Base-by-base conservation (phyloP, 2,113 vertebrate genomes). In the Thamnophis sirtalis region DNA sequence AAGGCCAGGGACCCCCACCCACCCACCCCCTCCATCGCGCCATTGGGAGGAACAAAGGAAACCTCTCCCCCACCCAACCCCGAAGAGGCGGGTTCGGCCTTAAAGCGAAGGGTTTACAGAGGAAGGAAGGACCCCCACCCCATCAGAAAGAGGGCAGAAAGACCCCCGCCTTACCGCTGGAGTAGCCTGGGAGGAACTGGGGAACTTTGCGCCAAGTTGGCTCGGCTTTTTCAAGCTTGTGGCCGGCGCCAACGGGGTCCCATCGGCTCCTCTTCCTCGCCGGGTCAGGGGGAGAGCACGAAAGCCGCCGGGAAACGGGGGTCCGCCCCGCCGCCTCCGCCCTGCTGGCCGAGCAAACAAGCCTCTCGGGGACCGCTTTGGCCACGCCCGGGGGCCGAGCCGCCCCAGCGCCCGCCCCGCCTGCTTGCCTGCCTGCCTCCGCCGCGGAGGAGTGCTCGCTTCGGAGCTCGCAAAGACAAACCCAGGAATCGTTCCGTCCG, bases 51-150 rank as follows among this genome's bases (percentile, higher is more conserved):
- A 73, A 73, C 63, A 73, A 73, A 73, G 28, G 63, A 33, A 33
- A 33, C 0, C 63, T 5, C 28, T 5, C 15, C 13, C 26, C 24
- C 0, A 0, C 4, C 28, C 60, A n/a, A n/a, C n/a, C 4, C 1
- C 2, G 28, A 6, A 33, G 11, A 73, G 28, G 58, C 58, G 2
- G 58, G 63, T 28, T 68, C 24, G 60, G 60, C 10, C 28, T 60
- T 60, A 1, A 11, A 28, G 58, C 3, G 24, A 28, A 63, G 58
- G 58, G 9, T 9, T 24, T 28, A 3, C 60, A 28, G 24, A 33
- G 28, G 28, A n/a, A 15, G 28, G 58, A 10, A 28, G 9, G 26
- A 26, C 60, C 60, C 26, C 2, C 63, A 10, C 0, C 60, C 60
- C 9, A 26, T 4, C 10, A 13, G 33, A 68, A 68, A 17, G 11